Conservation (phyloP, 1,140 invertebrate species). For the Liolophura sinensis region DNA sequence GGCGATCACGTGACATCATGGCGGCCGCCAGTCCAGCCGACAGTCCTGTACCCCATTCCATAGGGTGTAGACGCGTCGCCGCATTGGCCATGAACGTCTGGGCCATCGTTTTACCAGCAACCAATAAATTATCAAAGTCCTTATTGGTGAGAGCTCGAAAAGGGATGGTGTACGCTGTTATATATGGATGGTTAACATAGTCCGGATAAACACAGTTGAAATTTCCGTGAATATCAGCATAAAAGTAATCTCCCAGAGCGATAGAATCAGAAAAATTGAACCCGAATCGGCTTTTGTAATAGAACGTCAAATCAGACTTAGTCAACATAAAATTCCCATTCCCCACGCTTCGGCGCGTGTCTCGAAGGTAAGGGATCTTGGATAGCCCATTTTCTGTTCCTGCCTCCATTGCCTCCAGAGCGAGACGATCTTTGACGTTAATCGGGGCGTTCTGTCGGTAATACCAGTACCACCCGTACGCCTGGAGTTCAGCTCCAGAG, state of each 20-base stretch:
- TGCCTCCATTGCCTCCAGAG: background rate
- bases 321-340: constrained; percentile 10
- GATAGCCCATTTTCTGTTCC: background rate
- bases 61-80: constrained; percentile 14
- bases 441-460: constrained; percentile 4
- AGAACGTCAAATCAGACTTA: constrained; percentile 2
- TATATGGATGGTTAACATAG: constrained; percentile 11
- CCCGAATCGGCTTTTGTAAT: background rate
- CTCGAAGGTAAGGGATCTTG: constrained; percentile 14
- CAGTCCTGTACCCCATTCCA: constrained; percentile 10
- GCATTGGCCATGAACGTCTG: constrained; percentile 17
- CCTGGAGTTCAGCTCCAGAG: constrained; percentile 4
- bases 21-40: constrained; percentile 13
- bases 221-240: constrained; percentile 16
- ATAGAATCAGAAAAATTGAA: constrained; percentile 10
- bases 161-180: constrained; percentile 13
- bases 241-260: constrained; percentile 13
- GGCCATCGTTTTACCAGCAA: constrained; percentile 22
- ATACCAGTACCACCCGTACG: constrained; percentile 18
- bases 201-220: constrained; percentile 7
- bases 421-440: background rate
- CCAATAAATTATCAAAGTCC: constrained; percentile 17
- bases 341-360: constrained; percentile 15
- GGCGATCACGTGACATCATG: constrained; percentile 9
- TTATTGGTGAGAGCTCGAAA: constrained; percentile 16